Conservation (phyloP, 2,888 invertebrate genomes). For the Brassicogethes aeneus region DNA sequence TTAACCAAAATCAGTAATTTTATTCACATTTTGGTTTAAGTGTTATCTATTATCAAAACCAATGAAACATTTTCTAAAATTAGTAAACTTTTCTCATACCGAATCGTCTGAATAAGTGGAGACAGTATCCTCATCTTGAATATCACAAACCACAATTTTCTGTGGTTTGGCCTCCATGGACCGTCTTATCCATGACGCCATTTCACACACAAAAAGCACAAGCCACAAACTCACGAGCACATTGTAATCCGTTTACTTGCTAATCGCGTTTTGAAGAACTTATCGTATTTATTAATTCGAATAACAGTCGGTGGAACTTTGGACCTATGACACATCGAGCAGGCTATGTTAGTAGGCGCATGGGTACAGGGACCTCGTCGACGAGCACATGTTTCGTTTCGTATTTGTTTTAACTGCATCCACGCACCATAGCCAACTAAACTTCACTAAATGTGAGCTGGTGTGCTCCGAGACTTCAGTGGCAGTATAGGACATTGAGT, state of each 20-base stretch:
- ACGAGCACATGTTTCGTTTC: conserved; percentile 16
- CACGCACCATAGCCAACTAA: conserved; percentile 21
- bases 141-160: conserved; percentile 19
- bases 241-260: too few relatives aligned
- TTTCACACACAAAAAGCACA: conserved; percentile 13
- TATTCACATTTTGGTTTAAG: too few relatives aligned
- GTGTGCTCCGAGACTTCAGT: too few relatives aligned
- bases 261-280: too few relatives aligned
- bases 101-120: conserved; percentile 34
- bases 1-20: too few relatives aligned
- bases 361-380: conserved; percentile 8
- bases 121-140: conserved; percentile 19
- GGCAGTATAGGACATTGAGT: conserved; percentile 13
- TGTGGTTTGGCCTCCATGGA: conserved; percentile 27
- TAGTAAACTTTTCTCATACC: too few relatives aligned
- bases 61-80: too few relatives aligned
- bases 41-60: too few relatives aligned
- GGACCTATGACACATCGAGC: neutral
- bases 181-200: conserved; percentile 33
- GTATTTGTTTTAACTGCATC: conserved; percentile 17
- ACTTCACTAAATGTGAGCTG: too few relatives aligned
- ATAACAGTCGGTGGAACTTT: neutral
- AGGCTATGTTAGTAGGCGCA: conserved; percentile 6
- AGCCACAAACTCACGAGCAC: conserved; percentile 6
- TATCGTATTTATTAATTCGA: too few relatives aligned